phyloP scores from a whole-genome alignment of 1,140 invertebrate species.

The Nasonia longicornis region DNA sequence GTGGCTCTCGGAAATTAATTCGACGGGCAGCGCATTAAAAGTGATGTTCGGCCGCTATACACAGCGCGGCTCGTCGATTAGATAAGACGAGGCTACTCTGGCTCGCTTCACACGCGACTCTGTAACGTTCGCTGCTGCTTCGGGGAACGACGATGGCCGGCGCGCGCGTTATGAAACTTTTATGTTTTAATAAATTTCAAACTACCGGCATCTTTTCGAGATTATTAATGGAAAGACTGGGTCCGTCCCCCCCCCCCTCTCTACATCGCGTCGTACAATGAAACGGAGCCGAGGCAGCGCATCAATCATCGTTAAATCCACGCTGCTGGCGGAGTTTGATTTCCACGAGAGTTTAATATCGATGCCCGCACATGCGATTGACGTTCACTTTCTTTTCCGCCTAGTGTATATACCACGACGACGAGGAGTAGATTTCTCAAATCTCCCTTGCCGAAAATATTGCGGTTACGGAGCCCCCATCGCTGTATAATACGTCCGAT shows the following conservation, averaged over 20 bases:
- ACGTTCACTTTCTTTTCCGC: not conserved
- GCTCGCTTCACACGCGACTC: not conserved
- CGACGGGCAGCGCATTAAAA: not conserved
- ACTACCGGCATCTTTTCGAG: not conserved
- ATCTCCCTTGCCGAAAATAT: not conserved
- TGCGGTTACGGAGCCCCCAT: not conserved
- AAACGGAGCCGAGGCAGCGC: not conserved
- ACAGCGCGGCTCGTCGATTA: not conserved
- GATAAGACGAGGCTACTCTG: not conserved
- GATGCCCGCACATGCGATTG: not conserved
- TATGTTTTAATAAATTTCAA: constrained; percentile 2
- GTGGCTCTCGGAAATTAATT: constrained; percentile 3
- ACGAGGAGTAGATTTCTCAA: not conserved
- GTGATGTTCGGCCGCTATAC: not conserved
- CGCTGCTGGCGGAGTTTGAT: not conserved
- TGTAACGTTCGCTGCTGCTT: too few species aligned
- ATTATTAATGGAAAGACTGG: not conserved
- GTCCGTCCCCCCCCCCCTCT: too few species aligned
- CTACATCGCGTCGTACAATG: not conserved
- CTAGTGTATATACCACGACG: not conserved
- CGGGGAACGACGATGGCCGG: not conserved
- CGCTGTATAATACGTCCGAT: too few species aligned
- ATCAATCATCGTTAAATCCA: constrained; percentile 1
- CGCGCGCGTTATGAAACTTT: not conserved
- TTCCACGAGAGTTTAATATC: not conserved